Conservation (phyloP, 2,888 invertebrate species). For the Teinopalpus imperialis region DNA sequence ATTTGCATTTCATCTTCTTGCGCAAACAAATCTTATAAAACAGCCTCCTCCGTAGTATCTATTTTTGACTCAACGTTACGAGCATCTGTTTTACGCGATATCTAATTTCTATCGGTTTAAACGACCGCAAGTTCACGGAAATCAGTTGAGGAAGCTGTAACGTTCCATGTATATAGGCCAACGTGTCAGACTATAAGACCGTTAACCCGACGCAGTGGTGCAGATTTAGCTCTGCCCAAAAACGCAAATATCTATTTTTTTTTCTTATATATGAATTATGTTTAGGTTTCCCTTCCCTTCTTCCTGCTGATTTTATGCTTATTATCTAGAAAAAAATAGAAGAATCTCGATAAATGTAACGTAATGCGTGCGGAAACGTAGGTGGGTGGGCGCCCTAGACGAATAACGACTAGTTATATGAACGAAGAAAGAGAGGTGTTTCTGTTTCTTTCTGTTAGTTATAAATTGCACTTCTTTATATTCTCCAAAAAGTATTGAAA, state of each 20-base stretch:
- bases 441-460: no score
- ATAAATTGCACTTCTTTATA: no score
- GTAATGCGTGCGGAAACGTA: no score
- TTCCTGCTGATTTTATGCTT: no score
- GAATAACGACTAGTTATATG: no score
- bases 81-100: slow-evolving; percentile 32
- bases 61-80: slow-evolving; percentile 17
- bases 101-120: slow-evolving; percentile 38
- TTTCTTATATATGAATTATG: not conserved
- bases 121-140: slow-evolving; percentile 74
- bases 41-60: not conserved
- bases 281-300: no score
- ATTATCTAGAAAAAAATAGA: no score
- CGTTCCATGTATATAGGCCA: slow-evolving; percentile 22
- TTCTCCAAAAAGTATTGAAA: no score
- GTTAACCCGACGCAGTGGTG: slow-evolving; percentile 13
- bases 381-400: no score
- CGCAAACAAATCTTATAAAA: not conserved
- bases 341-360: no score
- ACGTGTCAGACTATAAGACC: slow-evolving; percentile 22
- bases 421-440: no score
- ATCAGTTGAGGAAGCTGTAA: slow-evolving; percentile 62
- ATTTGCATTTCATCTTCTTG: no score
- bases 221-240: slow-evolving; percentile 11
- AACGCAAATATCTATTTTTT: not conserved